Percentiles rank a stretch among this genome's conserved stretches.
Conservation (phyloP, 2,113 vertebrate genomes). For the Spilogale gracilis region DNA sequence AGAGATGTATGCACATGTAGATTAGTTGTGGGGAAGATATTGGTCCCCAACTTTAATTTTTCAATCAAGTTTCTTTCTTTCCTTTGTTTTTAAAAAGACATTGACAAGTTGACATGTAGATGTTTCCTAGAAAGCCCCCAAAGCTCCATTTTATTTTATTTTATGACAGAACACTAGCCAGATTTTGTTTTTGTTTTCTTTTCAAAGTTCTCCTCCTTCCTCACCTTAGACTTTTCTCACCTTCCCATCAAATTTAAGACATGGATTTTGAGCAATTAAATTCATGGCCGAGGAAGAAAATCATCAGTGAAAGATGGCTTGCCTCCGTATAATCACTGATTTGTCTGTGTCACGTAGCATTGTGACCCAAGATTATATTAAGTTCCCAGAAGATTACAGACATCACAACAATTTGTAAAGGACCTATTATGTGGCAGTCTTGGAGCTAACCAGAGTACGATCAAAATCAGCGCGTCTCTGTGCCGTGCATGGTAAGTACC, state of each 20-base stretch:
- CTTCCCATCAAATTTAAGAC: not conserved
- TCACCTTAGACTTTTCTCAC: not conserved
- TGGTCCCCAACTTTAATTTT: not conserved
- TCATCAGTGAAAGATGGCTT: not conserved
- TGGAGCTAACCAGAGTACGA: not conserved
- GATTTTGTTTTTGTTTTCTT: conserved; percentile 14
- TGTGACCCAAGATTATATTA: not conserved
- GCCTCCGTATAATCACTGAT: not conserved
- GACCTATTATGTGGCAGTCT: not conserved
- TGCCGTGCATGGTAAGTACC: not conserved
- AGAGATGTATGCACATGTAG: not conserved
- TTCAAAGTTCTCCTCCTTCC: conserved; percentile 19
- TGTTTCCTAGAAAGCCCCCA: not conserved
- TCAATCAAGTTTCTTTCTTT: not conserved
- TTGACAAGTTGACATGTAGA: not conserved
- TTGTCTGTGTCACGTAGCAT: not conserved
- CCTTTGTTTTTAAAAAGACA: conserved; percentile 26
- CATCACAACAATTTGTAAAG: not conserved
- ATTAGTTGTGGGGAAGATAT: not conserved
- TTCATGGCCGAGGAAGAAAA: not conserved
- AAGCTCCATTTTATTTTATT: not conserved
- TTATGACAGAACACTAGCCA: not conserved
- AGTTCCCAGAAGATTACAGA: not conserved
- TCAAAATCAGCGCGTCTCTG: not conserved
- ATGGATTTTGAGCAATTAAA: not conserved